Evolutionary conservation across 2,113 vertebrate genomes (phyloP).

Genomic region (Protobothrops flavoviridis): DNA sequence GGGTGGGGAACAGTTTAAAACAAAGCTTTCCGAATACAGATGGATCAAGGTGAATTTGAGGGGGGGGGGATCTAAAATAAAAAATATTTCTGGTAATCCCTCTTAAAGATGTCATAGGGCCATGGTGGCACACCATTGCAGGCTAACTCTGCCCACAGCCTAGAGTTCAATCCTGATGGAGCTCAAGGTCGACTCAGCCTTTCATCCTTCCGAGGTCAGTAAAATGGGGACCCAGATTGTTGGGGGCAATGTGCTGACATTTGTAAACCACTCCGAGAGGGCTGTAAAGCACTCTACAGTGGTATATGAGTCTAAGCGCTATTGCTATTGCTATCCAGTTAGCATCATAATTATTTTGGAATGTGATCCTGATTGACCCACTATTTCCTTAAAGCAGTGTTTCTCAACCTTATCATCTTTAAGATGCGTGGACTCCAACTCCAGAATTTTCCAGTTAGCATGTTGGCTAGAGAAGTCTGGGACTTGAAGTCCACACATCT

Average conservation of each 20-base stretch:
- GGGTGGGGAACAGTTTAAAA: conserved; percentile 42
- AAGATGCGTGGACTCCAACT: not conserved
- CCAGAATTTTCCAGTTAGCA: not conserved
- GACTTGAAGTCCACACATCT: not conserved
- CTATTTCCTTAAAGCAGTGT: no score
- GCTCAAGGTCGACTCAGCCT: not conserved
- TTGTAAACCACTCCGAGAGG: not conserved
- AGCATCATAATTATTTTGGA: conserved; percentile 37
- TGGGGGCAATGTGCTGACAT: not conserved
- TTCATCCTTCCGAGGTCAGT: not conserved
- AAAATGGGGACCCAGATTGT: not conserved
- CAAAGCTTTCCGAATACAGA: conserved; percentile 64
- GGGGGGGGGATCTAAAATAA: not conserved
- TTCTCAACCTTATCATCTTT: no score
- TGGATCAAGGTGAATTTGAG: conserved; percentile 23
- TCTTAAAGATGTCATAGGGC: conserved; percentile 24
- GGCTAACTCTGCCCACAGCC: not conserved
- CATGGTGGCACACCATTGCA: not conserved
- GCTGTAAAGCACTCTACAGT: not conserved
- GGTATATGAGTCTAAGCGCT: not conserved
- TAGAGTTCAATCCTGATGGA: not conserved
- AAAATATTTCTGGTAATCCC: not conserved
- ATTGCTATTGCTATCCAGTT: not conserved
- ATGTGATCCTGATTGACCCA: not conserved
- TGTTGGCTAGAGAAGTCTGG: not conserved